These are phyloP conservation scores for Gastracanthus pulcherrimus DNA, from an alignment of 2,888 invertebrate genomes.

Conservation along the genomic window DNA sequence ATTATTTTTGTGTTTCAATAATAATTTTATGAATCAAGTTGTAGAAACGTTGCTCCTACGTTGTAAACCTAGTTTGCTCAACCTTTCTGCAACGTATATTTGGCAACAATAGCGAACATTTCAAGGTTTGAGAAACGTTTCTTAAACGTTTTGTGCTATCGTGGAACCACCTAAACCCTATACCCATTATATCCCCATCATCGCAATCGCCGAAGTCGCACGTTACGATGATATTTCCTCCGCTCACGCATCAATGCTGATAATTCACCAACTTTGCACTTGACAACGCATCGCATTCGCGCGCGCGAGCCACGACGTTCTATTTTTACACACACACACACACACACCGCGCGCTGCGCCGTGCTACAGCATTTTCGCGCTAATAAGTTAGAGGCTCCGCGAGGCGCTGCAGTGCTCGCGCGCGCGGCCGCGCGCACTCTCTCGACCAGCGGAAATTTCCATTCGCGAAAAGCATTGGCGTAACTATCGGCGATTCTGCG, in stretches of 20 bases:
- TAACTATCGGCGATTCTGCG: constrained; percentile 58
- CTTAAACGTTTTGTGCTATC: too few species aligned
- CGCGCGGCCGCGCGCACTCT: constrained; percentile 39
- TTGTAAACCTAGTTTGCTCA: too few species aligned
- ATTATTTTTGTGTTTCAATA: too few species aligned
- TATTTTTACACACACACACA: constrained; percentile 54
- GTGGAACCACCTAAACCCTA: not conserved
- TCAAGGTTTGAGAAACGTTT: too few species aligned
- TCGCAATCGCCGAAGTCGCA: not conserved
- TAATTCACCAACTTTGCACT: not conserved
- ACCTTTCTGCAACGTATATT: too few species aligned
- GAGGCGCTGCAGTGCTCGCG: not conserved
- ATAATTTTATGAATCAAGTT: too few species aligned
- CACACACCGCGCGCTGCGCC: constrained; percentile 31
- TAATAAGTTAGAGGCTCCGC: constrained; percentile 63
- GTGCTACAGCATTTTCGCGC: constrained; percentile 67
- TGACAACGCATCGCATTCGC: constrained; percentile 18
- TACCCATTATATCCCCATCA: not conserved
- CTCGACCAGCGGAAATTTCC: constrained; percentile 72
- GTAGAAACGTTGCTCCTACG: too few species aligned
- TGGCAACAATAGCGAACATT: too few species aligned
- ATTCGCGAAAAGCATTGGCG: constrained; percentile 72
- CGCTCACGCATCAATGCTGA: not conserved
- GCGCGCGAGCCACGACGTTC: constrained; percentile 26
- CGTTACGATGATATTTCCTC: not conserved